These are phyloP conservation scores for Aethes cnicana DNA, from an alignment of 2,888 invertebrate species.

Conservation along the genomic window DNA sequence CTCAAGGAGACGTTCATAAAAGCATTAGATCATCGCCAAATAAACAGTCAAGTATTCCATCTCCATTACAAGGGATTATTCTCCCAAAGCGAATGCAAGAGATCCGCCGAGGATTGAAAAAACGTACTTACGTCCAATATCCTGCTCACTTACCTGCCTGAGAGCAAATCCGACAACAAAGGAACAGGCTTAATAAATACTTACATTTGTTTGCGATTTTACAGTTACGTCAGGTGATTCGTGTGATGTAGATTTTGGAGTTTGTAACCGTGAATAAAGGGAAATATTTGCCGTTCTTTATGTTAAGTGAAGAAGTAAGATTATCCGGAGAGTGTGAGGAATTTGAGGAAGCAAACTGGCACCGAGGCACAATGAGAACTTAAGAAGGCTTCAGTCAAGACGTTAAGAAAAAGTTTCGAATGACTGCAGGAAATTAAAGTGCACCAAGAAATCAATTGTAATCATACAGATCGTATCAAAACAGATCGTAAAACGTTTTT, in stretches of 20 bases:
- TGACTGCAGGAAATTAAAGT: too few relatives aligned
- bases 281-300: slow-evolving; percentile 5
- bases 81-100: slow-evolving; percentile 54
- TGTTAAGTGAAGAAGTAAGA: too few relatives aligned
- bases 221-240: slow-evolving; percentile 64
- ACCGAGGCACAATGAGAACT: too few relatives aligned
- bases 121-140: slow-evolving; percentile 43
- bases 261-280: slow-evolving; percentile 16
- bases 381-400: too few relatives aligned
- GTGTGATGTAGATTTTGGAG: slow-evolving; percentile 32
- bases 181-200: slow-evolving; percentile 59
- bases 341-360: too few relatives aligned
- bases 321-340: too few relatives aligned
- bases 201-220: slow-evolving; percentile 50
- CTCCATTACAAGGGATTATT: slow-evolving; percentile 53
- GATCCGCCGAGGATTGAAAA: slow-evolving; percentile 50
- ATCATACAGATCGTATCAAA: too few relatives aligned
- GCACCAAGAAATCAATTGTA: too few relatives aligned
- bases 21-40: slow-evolving; percentile 20
- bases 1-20: background rate
- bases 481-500: too few relatives aligned
- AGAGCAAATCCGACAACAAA: slow-evolving; percentile 70
- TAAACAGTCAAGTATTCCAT: slow-evolving; percentile 36
- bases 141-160: slow-evolving; percentile 70
- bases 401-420: too few relatives aligned